Percentiles rank a stretch among this genome's conserved stretches.
These are phyloP conservation scores for Chanos chanos DNA, from an alignment of 2,797 vertebrate species.

Conservation along the genomic window DNA sequence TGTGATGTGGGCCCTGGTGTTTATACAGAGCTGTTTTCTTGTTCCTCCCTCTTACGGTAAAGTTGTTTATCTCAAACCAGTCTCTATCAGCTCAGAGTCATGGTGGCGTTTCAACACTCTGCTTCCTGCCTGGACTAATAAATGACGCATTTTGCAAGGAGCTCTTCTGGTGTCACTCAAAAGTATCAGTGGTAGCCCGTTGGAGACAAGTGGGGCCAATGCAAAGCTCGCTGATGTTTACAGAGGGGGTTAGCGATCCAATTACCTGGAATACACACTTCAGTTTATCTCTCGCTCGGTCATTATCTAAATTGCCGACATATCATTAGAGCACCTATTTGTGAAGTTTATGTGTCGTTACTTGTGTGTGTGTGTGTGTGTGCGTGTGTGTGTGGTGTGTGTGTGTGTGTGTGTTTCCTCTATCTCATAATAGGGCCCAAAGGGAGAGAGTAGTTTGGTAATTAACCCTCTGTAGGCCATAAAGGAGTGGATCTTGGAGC, in stretches of 20 bases:
- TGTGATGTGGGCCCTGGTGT: background rate
- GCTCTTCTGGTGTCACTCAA: constrained; percentile 24
- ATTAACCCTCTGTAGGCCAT: constrained; percentile 88
- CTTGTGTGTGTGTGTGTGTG: constrained; percentile 37
- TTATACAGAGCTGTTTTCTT: constrained; percentile 31
- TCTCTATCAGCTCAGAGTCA: constrained; percentile 39
- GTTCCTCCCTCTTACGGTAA: background rate
- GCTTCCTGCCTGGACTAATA: background rate
- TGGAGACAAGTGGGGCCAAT: constrained; percentile 40
- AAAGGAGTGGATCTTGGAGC: constrained; percentile 74
- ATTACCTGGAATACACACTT: constrained; percentile 97
- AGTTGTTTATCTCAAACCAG: constrained; percentile 36
- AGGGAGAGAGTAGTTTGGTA: constrained; percentile 90
- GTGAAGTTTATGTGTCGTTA: constrained; percentile 45
- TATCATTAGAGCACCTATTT: constrained; percentile 85
- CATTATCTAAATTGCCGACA: constrained; percentile 98
- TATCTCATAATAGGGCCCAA: constrained; percentile 87
- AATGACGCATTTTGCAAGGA: constrained; percentile 9
- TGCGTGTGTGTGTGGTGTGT: constrained; percentile 43
- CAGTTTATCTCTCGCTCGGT: constrained; percentile 95
- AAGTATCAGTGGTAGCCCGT: constrained; percentile 22
- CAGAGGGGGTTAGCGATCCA: constrained; percentile 70
- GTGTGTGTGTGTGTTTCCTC: constrained; percentile 58
- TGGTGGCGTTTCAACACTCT: constrained; percentile 22
- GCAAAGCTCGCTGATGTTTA: constrained; percentile 56